These are phyloP conservation scores for Myathropa florea DNA, from an alignment of 2,888 invertebrate genomes.

Conservation along the genomic window DNA sequence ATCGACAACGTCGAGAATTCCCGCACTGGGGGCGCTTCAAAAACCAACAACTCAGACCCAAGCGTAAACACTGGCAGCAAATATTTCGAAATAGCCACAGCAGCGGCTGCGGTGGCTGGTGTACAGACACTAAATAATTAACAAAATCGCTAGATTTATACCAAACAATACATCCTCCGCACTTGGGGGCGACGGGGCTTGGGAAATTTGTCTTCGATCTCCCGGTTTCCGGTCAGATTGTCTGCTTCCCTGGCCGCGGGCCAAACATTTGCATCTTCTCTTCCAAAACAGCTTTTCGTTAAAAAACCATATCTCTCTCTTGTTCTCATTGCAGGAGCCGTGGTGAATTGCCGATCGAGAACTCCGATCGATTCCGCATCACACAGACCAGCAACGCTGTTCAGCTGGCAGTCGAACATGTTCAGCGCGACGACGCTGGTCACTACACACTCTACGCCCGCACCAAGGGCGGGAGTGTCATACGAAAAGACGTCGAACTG, in stretches of 20 bases:
- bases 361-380: slow-evolving; percentile 85
- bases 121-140: slow-evolving; percentile 27
- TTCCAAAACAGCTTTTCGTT: slow-evolving; percentile 15
- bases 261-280: not conserved
- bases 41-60: not conserved
- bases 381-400: slow-evolving; percentile 83
- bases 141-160: slow-evolving; percentile 6
- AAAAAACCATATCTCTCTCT: not conserved
- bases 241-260: slow-evolving; percentile 1
- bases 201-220: not conserved
- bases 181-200: not conserved
- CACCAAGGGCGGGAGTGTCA: slow-evolving; percentile 82
- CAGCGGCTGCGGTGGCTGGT: not conserved
- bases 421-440: slow-evolving; percentile 87
- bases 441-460: slow-evolving; percentile 87
- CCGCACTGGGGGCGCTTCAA: not conserved
- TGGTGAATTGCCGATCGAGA: slow-evolving; percentile 84
- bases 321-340: slow-evolving; percentile 80
- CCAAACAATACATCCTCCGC: not conserved
- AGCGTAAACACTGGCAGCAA: slow-evolving; percentile 34
- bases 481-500: slow-evolving; percentile 82
- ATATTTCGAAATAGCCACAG: slow-evolving; percentile 30
- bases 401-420: slow-evolving; percentile 88
- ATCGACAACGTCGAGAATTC: not conserved
- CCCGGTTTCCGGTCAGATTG: not conserved